Evolutionary conservation across 2,797 vertebrate genomes (phyloP).

Genomic region (Luscinia luscinia): DNA sequence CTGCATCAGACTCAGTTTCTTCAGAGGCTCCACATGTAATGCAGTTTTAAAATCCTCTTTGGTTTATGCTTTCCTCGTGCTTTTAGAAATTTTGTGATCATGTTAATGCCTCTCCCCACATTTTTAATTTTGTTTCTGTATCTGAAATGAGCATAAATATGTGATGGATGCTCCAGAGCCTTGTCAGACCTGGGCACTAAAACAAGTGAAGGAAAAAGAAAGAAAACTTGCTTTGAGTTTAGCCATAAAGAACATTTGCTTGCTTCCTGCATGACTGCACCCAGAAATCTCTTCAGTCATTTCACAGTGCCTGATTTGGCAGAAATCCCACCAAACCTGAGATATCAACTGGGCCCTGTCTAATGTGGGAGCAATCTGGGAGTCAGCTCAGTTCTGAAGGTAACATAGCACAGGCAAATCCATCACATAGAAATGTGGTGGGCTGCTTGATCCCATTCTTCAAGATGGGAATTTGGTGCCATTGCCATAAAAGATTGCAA

Average conservation of each 20-base stretch:
- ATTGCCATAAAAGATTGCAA: neutral
- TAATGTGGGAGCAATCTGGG: neutral
- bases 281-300: neutral
- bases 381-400: neutral
- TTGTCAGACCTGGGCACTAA: neutral
- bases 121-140: neutral
- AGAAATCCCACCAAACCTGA: neutral
- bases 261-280: neutral
- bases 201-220: neutral
- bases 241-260: neutral
- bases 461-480: neutral
- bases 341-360: neutral
- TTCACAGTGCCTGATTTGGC: neutral
- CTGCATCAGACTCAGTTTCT: neutral
- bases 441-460: neutral
- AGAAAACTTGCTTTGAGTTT: neutral
- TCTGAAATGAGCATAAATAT: neutral
- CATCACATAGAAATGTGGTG: neutral
- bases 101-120: neutral
- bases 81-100: neutral
- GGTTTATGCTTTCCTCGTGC: neutral
- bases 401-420: neutral
- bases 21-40: neutral
- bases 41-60: neutral
- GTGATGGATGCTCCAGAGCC: neutral